phyloP scores from a whole-genome alignment of 2,113 vertebrate genomes.

The Apistogramma diplotaenia region DNA sequence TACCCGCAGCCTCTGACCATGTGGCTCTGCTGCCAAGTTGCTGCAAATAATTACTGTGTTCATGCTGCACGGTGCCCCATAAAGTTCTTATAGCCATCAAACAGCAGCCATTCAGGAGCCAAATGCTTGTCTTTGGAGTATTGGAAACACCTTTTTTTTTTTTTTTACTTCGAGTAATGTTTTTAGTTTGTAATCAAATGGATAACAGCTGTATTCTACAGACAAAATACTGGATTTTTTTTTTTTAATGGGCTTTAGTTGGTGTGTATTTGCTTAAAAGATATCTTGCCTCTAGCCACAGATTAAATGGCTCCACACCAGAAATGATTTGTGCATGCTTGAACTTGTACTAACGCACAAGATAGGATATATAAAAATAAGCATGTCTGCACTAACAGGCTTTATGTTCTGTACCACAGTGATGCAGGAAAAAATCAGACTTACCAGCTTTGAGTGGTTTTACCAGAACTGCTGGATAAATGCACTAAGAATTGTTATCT shows the following conservation, averaged over 20 bases:
- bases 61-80: not conserved
- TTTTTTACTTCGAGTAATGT: not conserved
- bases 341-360: conserved; percentile 9
- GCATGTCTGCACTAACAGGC: not conserved
- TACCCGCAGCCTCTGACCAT: not conserved
- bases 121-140: not conserved
- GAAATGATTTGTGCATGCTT: conserved; percentile 28
- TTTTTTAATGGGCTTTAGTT: not conserved
- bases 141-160: not conserved
- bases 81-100: not conserved
- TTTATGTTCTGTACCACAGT: not conserved
- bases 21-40: not conserved
- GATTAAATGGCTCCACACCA: conserved; percentile 31
- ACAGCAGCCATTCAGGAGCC: not conserved
- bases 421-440: not conserved
- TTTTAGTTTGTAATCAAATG: not conserved
- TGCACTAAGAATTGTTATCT: not conserved
- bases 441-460: not conserved
- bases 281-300: conserved; percentile 33
- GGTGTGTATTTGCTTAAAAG: not conserved
- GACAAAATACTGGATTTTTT: not conserved
- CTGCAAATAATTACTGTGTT: not conserved
- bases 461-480: not conserved
- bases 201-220: not conserved
- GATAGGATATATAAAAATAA: not conserved